A percentile compares a stretch with the other conserved stretches of the same genome.
Evolutionary conservation across 2,797 vertebrate genomes (phyloP).

Genomic region (Carapus acus): DNA sequence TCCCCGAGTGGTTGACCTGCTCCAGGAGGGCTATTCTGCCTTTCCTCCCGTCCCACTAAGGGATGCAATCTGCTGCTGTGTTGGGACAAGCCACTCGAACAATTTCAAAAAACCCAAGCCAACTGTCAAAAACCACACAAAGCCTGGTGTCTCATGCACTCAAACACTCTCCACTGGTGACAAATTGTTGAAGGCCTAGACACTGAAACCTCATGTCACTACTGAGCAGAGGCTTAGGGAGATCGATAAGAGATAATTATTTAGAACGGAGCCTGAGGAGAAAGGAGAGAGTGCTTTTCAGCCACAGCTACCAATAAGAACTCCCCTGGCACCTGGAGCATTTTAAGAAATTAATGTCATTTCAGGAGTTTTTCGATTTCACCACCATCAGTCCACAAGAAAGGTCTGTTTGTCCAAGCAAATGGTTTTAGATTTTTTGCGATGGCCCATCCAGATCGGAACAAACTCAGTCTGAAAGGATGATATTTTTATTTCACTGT

Average conservation of each 20-base stretch:
- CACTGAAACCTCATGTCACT: conserved; percentile 37
- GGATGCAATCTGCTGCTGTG: conserved; percentile 40
- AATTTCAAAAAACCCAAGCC: conserved; percentile 34
- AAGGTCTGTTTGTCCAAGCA: too few relatives aligned
- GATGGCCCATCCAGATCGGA: too few relatives aligned
- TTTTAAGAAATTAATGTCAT: conserved; percentile 2
- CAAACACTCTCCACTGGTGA: conserved; percentile 23
- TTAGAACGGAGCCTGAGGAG: conserved; percentile 53
- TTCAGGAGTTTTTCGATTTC: conserved; percentile 7
- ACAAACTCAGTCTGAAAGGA: too few relatives aligned
- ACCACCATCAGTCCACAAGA: too few relatives aligned
- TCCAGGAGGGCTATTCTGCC: conserved; percentile 46
- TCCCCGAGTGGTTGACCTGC: conserved; percentile 46
- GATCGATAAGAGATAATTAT: conserved; percentile 64
- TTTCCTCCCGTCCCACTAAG: conserved; percentile 31
- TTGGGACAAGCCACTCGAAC: conserved; percentile 32
- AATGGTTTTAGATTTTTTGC: too few relatives aligned
- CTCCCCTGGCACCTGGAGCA: conserved; percentile 15
- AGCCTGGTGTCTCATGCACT: conserved; percentile 19
- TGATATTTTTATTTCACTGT: too few relatives aligned
- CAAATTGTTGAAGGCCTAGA: conserved; percentile 46
- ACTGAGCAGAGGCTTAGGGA: conserved; percentile 31
- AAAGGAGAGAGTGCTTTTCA: conserved; percentile 35
- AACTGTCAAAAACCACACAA: conserved; percentile 38
- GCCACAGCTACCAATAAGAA: conserved; percentile 10